Percentiles rank a stretch among this genome's conserved stretches.
phyloP scores from a whole-genome alignment of 2,888 invertebrate species.

The Cecidostiba fungosa region DNA sequence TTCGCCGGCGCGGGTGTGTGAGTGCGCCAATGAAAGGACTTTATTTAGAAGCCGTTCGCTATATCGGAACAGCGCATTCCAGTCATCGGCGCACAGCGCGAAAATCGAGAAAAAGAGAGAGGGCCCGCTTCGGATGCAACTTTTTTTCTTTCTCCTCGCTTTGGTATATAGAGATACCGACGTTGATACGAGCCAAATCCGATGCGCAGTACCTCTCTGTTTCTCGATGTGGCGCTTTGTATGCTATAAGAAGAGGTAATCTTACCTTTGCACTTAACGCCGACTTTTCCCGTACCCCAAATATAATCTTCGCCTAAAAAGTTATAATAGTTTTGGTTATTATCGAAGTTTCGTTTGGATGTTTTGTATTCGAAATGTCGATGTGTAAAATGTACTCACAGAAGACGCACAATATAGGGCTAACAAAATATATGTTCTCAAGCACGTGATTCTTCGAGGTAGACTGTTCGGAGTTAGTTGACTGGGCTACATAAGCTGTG shows the following conservation, averaged over 20 bases:
- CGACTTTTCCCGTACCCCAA: conserved; percentile 84
- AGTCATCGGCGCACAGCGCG: conserved; percentile 20
- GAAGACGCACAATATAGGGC: conserved; percentile 82
- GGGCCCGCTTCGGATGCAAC: background rate
- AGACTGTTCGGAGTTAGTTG: conserved; percentile 70
- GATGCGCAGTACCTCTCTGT: conserved; percentile 7
- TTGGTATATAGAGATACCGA: background rate
- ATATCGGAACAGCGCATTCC: conserved; percentile 36
- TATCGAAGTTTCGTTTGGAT: conserved; percentile 57
- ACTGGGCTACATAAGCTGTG: conserved; percentile 75
- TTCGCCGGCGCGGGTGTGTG: background rate
- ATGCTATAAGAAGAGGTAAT: background rate
- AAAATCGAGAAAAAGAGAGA: conserved; percentile 30
- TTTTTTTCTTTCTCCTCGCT: conserved; percentile 17
- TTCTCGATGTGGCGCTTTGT: background rate
- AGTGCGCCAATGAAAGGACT: conserved; percentile 8
- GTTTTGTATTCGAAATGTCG: conserved; percentile 25
- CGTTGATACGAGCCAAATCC: background rate
- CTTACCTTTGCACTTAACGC: conserved; percentile 84
- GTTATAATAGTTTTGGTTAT: conserved; percentile 58
- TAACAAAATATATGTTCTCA: conserved; percentile 81
- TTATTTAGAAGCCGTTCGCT: conserved; percentile 30
- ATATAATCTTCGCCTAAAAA: conserved; percentile 84
- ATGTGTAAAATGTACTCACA: conserved; percentile 80
- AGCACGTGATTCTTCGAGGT: conserved; percentile 78